phyloP scores from a whole-genome alignment of 1,140 invertebrate genomes.

The Reticulitermes speratus region DNA sequence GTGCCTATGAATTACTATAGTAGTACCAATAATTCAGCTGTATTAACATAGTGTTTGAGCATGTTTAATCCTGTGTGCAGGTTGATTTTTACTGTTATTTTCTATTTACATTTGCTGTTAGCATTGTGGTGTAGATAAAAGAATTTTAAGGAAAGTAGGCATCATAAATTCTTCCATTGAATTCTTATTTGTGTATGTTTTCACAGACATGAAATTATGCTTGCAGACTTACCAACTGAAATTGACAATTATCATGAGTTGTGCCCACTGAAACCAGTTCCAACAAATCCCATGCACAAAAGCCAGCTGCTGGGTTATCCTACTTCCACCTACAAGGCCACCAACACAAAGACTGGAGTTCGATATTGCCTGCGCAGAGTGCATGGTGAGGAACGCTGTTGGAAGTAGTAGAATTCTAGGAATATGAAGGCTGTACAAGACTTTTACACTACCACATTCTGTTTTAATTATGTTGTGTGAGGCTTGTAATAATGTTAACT shows the following conservation, averaged over 20 bases:
- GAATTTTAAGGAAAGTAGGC: too few species aligned
- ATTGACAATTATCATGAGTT: conserved; percentile 90
- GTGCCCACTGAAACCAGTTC: conserved; percentile 71
- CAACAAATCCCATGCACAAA: conserved; percentile 49
- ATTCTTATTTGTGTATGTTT: too few species aligned
- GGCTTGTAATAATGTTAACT: too few species aligned
- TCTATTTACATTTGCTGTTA: too few species aligned
- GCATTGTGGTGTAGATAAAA: too few species aligned
- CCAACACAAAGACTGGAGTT: conserved; percentile 82
- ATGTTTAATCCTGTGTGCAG: too few species aligned
- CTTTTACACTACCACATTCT: background rate
- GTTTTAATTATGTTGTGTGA: conserved; percentile 14
- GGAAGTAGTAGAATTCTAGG: background rate
- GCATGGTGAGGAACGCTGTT: conserved; percentile 63
- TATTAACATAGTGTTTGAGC: too few species aligned
- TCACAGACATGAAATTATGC: conserved; percentile 30
- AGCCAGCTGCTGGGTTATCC: conserved; percentile 71
- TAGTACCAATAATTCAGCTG: too few species aligned
- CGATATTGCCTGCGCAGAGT: conserved; percentile 85
- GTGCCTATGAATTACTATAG: too few species aligned
- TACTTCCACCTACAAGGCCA: conserved; percentile 89
- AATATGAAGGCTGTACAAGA: background rate
- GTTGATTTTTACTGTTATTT: too few species aligned
- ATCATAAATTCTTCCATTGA: too few species aligned
- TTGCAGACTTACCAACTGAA: conserved; percentile 73